These are phyloP conservation scores for Euspilapteryx auroguttella DNA, from an alignment of 2,888 invertebrate species.

Conservation along the genomic window DNA sequence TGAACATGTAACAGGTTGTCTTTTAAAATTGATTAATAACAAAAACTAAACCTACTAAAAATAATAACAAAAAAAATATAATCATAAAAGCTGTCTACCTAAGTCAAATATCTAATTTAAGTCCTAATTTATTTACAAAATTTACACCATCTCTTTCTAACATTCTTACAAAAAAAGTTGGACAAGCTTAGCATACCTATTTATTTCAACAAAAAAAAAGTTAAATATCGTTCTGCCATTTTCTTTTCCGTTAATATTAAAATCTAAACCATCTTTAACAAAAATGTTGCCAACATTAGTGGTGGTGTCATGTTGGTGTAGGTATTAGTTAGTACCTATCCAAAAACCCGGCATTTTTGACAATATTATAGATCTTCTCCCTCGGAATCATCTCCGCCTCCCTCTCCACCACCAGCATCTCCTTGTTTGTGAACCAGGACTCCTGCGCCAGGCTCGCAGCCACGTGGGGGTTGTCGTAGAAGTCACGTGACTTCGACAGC, in stretches of 20 bases:
- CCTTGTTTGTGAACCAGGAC: slow-evolving; percentile 77
- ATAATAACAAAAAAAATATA: too few relatives aligned
- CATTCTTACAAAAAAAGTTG: neutral
- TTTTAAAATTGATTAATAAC: too few relatives aligned
- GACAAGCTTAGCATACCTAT: neutral
- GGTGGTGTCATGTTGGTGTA: too few relatives aligned
- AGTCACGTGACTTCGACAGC: slow-evolving; percentile 64
- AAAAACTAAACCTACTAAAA: too few relatives aligned
- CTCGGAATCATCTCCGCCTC: slow-evolving; percentile 82
- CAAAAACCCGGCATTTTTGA: slow-evolving; percentile 72
- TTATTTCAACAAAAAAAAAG: neutral
- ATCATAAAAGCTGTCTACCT: too few relatives aligned
- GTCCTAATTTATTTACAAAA: too few relatives aligned
- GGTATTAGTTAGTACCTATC: slow-evolving; percentile 21
- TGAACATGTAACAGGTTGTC: too few relatives aligned
- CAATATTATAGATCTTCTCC: slow-evolving; percentile 72
- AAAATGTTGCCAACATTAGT: too few relatives aligned
- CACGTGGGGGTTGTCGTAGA: slow-evolving; percentile 76
- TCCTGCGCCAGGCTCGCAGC: slow-evolving; percentile 75
- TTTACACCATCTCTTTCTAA: too few relatives aligned
- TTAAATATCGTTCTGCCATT: neutral
- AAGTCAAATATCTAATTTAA: too few relatives aligned
- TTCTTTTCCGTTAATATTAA: too few relatives aligned
- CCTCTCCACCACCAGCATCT: slow-evolving; percentile 75
- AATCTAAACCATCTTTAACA: too few relatives aligned